Evolutionary conservation across 2,113 vertebrate species (phyloP).

Genomic region (Paradoxurus hermaphroditus): DNA sequence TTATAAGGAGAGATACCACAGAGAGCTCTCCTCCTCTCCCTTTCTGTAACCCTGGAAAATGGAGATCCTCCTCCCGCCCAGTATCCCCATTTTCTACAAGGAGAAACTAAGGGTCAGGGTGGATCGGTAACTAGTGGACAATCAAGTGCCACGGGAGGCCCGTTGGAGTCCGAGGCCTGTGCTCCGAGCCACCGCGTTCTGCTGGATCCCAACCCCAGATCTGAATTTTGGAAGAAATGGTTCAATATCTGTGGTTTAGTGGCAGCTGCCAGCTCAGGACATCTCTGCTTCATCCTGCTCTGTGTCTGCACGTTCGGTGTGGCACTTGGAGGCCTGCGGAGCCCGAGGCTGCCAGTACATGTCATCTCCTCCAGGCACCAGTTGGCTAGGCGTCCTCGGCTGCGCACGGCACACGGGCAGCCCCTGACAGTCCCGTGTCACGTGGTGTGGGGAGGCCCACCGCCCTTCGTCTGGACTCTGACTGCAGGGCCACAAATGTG

Average conservation of each 20-base stretch:
- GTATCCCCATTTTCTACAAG: not conserved
- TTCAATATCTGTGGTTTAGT: not conserved
- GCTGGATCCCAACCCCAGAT: no score
- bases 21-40: not conserved
- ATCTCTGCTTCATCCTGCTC: not conserved
- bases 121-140: not conserved
- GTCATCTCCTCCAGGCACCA: not conserved
- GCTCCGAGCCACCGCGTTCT: no score
- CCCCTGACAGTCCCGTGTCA: not conserved
- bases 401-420: fast-evolving
- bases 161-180: fast-evolving
- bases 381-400: not conserved
- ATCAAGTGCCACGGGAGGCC: not conserved
- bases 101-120: not conserved
- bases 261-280: not conserved
- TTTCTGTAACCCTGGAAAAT: not conserved
- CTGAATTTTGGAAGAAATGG: not conserved
- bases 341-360: not conserved
- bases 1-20: not conserved
- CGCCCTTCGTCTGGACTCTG: not conserved
- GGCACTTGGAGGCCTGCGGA: not conserved
- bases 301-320: not conserved
- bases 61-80: fast-evolving
- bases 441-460: not conserved
- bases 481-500: not conserved